phyloP scores from a whole-genome alignment of 2,888 invertebrate species.

The Pandemis corylana region DNA sequence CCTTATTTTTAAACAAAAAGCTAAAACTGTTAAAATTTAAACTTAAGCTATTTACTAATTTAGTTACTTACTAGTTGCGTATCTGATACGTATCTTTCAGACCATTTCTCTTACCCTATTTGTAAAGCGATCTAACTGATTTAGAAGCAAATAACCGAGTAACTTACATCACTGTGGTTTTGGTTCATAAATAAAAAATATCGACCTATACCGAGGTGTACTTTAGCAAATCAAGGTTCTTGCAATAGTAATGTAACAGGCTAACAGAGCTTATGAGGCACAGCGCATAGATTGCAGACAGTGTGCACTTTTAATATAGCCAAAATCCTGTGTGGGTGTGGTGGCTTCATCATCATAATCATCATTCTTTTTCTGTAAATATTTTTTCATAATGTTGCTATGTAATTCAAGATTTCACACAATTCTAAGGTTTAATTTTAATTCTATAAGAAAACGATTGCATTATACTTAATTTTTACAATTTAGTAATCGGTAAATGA shows the following conservation, averaged over 20 bases:
- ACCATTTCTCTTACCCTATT: neutral
- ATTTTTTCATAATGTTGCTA: too few species aligned
- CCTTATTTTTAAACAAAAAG: too few species aligned
- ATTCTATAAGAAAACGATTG: too few species aligned
- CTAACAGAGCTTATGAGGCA: neutral
- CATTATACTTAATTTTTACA: too few species aligned
- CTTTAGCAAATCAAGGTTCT: conserved; percentile 23
- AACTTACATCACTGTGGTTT: neutral
- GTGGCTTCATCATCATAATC: too few species aligned
- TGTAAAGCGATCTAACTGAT: conserved; percentile 9
- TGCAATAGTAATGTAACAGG: conserved; percentile 9
- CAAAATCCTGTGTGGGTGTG: neutral
- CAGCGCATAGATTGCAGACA: conserved; percentile 2
- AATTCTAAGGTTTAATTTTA: too few species aligned
- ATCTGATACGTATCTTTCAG: neutral
- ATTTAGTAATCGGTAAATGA: too few species aligned
- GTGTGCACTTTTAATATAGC: neutral
- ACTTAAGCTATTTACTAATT: too few species aligned
- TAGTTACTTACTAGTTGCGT: too few species aligned
- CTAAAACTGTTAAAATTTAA: too few species aligned
- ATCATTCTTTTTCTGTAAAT: too few species aligned
- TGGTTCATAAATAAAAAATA: conserved; percentile 31
- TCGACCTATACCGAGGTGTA: conserved; percentile 6
- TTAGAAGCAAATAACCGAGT: conserved; percentile 8
- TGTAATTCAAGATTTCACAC: too few species aligned